These are phyloP conservation scores for Coecobrya sp. DNA, from an alignment of 2,888 invertebrate genomes.

Conservation along the genomic window DNA sequence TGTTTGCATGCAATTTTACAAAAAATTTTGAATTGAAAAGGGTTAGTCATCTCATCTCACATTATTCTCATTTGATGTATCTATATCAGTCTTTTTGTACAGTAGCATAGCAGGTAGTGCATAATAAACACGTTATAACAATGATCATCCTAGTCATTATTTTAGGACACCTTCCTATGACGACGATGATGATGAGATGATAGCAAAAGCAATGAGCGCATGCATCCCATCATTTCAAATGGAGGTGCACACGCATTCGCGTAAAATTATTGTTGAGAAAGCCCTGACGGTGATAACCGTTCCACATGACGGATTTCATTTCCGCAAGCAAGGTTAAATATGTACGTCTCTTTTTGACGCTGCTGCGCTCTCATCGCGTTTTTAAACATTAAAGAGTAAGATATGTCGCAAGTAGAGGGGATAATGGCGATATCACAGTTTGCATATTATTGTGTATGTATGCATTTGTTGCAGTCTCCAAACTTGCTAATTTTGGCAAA, in stretches of 20 bases:
- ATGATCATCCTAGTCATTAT: conserved; percentile 27
- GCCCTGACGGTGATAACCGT: conserved; percentile 63
- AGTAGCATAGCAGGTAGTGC: neutral
- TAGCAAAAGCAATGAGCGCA: neutral
- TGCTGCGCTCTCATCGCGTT: conserved; percentile 30
- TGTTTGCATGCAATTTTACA: conserved; percentile 41
- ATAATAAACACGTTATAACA: neutral
- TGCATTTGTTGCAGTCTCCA: conserved; percentile 17
- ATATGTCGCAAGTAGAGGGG: conserved; percentile 33
- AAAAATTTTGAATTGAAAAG: conserved; percentile 28
- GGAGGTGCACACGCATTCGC: neutral
- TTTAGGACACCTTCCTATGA: neutral
- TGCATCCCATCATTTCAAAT: neutral
- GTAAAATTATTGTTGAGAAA: conserved; percentile 54
- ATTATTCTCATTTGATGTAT: conserved; percentile 3
- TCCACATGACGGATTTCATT: conserved; percentile 76
- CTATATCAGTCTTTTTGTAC: neutral
- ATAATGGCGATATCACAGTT: conserved; percentile 43
- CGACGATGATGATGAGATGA: neutral
- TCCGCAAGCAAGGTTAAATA: conserved; percentile 79
- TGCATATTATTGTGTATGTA: neutral
- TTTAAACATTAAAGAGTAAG: neutral
- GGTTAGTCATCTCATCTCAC: conserved; percentile 32
- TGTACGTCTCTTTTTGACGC: conserved; percentile 34
- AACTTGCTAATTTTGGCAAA: conserved; percentile 31